Evolutionary conservation across 2,888 invertebrate species (phyloP).

Genomic region (Machimus rusticus): DNA sequence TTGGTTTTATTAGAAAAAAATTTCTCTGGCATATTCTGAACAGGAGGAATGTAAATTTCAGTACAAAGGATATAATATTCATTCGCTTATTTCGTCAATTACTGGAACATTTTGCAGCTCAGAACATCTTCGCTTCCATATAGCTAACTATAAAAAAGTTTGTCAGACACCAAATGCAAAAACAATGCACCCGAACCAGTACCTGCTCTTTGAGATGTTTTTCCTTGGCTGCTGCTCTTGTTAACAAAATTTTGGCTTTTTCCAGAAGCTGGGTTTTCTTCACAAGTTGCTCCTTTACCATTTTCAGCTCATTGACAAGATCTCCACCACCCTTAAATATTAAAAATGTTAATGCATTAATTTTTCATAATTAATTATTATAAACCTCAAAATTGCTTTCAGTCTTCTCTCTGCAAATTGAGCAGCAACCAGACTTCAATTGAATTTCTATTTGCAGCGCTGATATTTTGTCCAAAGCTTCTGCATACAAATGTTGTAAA

Average conservation of each 20-base stretch:
- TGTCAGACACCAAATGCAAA: neutral
- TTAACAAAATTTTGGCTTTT: conserved; percentile 71
- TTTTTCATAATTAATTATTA: neutral
- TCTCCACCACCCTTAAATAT: conserved; percentile 25
- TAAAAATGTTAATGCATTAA: neutral
- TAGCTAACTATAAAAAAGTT: conserved; percentile 48
- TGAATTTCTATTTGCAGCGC: conserved; percentile 57
- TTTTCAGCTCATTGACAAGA: conserved; percentile 62
- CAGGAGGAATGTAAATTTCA: neutral
- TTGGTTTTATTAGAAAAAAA: neutral
- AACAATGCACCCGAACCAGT: neutral
- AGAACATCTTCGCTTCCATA: conserved; percentile 62
- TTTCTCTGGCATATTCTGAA: neutral
- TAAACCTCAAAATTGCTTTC: conserved; percentile 30
- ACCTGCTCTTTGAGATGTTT: conserved; percentile 70
- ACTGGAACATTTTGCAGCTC: conserved; percentile 63
- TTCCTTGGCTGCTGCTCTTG: conserved; percentile 71
- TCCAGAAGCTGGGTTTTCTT: conserved; percentile 70
- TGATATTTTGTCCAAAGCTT: conserved; percentile 56
- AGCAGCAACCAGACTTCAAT: conserved; percentile 52
- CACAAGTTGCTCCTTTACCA: conserved; percentile 66
- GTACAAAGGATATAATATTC: neutral
- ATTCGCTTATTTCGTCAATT: conserved; percentile 62
- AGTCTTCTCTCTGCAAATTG: conserved; percentile 2
- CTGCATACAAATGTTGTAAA: conserved; percentile 57